phyloP scores from a whole-genome alignment of 2,797 vertebrate species.

The Hydrolagus colliei region DNA sequence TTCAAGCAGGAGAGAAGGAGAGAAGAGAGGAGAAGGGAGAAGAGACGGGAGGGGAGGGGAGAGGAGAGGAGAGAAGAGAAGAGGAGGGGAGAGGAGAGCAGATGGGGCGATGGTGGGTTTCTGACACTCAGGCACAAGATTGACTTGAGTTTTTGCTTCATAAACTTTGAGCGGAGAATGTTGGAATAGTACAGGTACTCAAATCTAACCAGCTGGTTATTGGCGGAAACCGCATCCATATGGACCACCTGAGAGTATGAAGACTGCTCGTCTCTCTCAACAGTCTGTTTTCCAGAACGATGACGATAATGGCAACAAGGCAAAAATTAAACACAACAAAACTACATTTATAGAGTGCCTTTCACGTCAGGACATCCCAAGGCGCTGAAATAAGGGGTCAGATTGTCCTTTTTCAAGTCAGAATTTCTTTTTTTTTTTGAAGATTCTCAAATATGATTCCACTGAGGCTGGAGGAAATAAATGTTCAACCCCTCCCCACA shows the following conservation, averaged over 20 bases:
- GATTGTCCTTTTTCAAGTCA: background rate
- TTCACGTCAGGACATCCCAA: too few species aligned
- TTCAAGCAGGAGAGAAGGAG: background rate
- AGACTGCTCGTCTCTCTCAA: background rate
- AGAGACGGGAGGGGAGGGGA: too few species aligned
- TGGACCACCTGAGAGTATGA: constrained; percentile 1
- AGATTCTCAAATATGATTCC: background rate
- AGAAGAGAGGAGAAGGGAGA: too few species aligned
- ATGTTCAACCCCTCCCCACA: background rate
- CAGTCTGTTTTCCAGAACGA: background rate
- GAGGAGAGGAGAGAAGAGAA: too few species aligned
- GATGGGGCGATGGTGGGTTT: background rate
- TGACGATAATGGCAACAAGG: background rate
- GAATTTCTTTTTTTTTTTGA: background rate
- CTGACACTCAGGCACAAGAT: background rate
- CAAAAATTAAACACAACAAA: background rate
- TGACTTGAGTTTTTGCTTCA: background rate
- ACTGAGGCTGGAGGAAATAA: background rate
- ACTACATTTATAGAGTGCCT: too few species aligned
- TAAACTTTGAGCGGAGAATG: constrained; percentile 6
- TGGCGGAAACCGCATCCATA: constrained; percentile 8
- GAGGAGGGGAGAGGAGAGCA: background rate
- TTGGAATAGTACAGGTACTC: background rate
- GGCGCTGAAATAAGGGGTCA: background rate
- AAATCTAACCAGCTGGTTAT: background rate